These are phyloP conservation scores for Stomatorhinus walkeri DNA, from an alignment of 2,797 vertebrate genomes.

Conservation along the genomic window DNA sequence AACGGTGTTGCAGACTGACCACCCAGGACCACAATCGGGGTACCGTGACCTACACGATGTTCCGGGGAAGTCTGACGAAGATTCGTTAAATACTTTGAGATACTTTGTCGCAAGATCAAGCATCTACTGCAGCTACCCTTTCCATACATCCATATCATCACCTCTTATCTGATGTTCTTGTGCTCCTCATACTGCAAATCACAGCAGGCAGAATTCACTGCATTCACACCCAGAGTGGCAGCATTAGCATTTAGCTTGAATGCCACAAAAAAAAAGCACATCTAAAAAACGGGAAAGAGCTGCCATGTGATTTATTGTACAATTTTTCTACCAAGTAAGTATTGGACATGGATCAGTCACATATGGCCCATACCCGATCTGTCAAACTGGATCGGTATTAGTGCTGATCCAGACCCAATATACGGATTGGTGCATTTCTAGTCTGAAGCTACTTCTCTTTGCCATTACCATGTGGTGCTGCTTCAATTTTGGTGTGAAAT, in stretches of 20 bases:
- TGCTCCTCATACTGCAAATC: background rate
- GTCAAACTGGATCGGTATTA: background rate
- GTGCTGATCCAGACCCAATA: too few relatives aligned
- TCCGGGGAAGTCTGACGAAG: background rate
- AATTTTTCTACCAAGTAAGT: too few relatives aligned
- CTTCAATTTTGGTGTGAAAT: background rate
- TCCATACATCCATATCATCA: background rate
- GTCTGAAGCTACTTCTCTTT: background rate
- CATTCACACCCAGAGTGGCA: background rate
- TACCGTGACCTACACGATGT: background rate
- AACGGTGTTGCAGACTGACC: background rate
- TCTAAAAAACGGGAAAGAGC: too few relatives aligned
- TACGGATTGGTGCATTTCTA: background rate
- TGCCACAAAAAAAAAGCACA: background rate
- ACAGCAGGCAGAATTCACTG: background rate
- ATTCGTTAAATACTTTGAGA: background rate
- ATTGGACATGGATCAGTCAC: background rate
- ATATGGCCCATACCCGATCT: background rate
- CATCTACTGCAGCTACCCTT: background rate
- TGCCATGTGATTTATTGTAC: too few relatives aligned
- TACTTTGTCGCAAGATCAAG: background rate
- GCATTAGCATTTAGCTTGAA: background rate
- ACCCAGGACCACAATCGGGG: background rate
- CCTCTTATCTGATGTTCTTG: background rate
- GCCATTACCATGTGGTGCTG: background rate